Percentiles rank a stretch among this genome's conserved stretches.
Conservation (phyloP, 1,140 invertebrate genomes). For the Bombus waltoni region DNA sequence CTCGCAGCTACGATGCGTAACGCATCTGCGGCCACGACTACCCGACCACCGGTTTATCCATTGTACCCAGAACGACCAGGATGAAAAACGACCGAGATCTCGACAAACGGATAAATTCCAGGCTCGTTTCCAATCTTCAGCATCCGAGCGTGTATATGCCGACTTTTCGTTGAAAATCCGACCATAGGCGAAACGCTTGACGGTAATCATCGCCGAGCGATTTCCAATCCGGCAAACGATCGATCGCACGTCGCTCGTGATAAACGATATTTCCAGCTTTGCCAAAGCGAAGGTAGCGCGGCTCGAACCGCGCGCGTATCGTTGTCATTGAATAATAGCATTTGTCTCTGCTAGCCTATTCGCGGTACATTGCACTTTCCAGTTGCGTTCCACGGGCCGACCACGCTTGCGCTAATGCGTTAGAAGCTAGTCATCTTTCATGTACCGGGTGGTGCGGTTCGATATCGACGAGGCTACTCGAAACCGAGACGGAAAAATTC, state of each 20-base stretch:
- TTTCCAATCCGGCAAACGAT: background rate
- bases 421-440: background rate
- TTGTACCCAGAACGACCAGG: slow-evolving; percentile 10
- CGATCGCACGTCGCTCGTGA: slow-evolving; percentile 17
- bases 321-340: slow-evolving; percentile 57
- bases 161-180: background rate
- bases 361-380: slow-evolving; percentile 67
- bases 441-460: background rate
- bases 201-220: background rate
- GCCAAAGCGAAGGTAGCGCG: slow-evolving; percentile 11
- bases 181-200: background rate
- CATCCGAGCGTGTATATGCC: too few relatives aligned
- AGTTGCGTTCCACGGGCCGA: background rate
- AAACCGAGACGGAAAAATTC: too few relatives aligned
- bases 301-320: slow-evolving; percentile 23
- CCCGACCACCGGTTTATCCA: background rate
- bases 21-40: slow-evolving; percentile 36
- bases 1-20: slow-evolving; percentile 43
- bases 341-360: slow-evolving; percentile 63
- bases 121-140: background rate
- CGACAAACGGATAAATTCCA: background rate
- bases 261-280: background rate
- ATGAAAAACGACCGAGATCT: slow-evolving; percentile 6
- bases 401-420: slow-evolving; percentile 23
- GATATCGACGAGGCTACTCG: background rate